Conservation (phyloP, 2,113 vertebrate genomes). For the Pelecanus crispus region DNA sequence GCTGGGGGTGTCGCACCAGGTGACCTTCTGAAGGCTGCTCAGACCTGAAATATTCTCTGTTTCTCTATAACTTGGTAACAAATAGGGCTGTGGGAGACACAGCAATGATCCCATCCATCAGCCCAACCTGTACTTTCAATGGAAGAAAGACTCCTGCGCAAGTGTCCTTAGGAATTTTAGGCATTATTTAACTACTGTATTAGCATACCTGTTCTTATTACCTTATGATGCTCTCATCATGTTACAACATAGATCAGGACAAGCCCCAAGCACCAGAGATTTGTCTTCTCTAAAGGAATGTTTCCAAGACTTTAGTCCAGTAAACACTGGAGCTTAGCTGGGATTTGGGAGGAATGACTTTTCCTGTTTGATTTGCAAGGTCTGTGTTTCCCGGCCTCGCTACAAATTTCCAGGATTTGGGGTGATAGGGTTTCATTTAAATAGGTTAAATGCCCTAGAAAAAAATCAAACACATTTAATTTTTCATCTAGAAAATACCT, state of each 20-base stretch:
- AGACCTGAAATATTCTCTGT: background rate
- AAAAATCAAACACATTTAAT: background rate
- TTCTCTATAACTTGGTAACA: background rate
- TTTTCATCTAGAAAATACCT: background rate
- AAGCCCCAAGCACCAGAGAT: background rate
- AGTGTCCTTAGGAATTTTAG: background rate
- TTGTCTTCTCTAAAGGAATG: conserved; percentile 12
- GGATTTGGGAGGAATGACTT: conserved; percentile 25
- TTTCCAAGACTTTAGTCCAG: background rate
- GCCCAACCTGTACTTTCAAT: background rate
- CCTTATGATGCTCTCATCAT: background rate
- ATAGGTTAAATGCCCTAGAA: background rate
- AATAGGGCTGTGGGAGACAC: background rate
- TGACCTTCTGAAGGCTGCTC: background rate
- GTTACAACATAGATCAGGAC: background rate
- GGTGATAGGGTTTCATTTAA: background rate
- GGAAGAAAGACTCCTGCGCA: background rate
- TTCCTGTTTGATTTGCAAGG: conserved; percentile 19
- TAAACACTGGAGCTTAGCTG: conserved; percentile 21
- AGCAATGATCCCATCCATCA: background rate
- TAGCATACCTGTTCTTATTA: background rate
- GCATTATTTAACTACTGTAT: background rate
- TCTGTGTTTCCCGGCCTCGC: background rate
- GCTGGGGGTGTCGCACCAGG: background rate
- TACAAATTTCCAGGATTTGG: background rate